These are phyloP conservation scores for Bradypodion ventrale DNA, from an alignment of 2,797 vertebrate genomes.

Conservation along the genomic window DNA sequence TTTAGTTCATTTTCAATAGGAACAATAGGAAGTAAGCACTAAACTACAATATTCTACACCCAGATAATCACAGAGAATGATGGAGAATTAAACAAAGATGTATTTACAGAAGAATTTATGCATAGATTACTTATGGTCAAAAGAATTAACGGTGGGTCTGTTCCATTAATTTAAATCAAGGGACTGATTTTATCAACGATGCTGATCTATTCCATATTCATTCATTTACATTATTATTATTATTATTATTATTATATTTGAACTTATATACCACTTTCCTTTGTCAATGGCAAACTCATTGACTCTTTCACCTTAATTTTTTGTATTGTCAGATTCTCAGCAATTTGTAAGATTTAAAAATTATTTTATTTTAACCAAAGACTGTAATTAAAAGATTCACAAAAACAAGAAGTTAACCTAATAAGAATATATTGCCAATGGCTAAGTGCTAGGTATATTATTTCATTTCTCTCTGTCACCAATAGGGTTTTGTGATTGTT, in stretches of 20 bases:
- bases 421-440: too few relatives aligned
- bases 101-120: neutral
- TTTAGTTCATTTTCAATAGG: neutral
- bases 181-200: neutral
- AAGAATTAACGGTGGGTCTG: neutral
- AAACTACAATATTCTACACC: neutral
- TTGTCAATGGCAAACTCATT: too few relatives aligned
- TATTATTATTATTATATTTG: too few relatives aligned
- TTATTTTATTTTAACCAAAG: neutral
- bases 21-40: neutral
- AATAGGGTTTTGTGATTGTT: too few relatives aligned
- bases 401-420: neutral
- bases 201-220: neutral
- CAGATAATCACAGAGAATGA: neutral
- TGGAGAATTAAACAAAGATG: neutral
- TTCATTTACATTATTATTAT: neutral
- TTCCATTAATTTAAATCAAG: neutral
- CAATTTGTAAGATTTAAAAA: neutral
- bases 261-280: too few relatives aligned
- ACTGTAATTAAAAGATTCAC: neutral
- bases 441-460: too few relatives aligned
- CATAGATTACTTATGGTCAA: slow-evolving; percentile 10
- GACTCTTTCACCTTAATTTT: neutral
- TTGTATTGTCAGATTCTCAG: neutral
- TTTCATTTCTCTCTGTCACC: too few relatives aligned